A percentile compares a stretch with the other conserved stretches of the same genome.
These are phyloP conservation scores for Myzus persicae DNA, from an alignment of 1,140 invertebrate species.

Conservation along the genomic window DNA sequence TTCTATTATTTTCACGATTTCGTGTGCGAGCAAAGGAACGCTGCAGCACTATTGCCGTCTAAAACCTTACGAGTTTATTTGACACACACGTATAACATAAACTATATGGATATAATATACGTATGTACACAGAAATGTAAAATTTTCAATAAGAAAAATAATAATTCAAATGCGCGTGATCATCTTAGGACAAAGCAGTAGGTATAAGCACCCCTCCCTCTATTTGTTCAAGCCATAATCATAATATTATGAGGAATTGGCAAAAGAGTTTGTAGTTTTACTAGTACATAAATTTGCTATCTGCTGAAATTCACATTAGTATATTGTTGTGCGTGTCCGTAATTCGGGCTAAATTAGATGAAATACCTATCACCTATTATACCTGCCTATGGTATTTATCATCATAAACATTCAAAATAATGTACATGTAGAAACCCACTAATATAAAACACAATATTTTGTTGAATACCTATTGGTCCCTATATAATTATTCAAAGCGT, in stretches of 20 bases:
- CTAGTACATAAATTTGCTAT: neutral
- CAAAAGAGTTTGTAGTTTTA: neutral
- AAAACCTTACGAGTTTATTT: neutral
- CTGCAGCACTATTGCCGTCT: neutral
- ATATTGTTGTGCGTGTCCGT: neutral
- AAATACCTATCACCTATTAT: no score
- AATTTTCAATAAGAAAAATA: neutral
- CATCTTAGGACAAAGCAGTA: neutral
- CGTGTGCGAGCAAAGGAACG: neutral
- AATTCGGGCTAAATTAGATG: no score
- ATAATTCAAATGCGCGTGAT: neutral
- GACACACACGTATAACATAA: neutral
- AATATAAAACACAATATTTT: neutral
- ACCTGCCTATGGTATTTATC: neutral
- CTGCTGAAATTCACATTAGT: neutral
- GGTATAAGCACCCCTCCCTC: no score
- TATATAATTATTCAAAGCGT: neutral
- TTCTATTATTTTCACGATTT: neutral
- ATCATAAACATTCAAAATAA: neutral
- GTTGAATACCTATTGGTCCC: no score
- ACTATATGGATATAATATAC: neutral
- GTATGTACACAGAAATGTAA: neutral
- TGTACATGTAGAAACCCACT: neutral
- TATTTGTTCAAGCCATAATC: neutral
- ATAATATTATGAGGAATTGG: no score